These are phyloP conservation scores for Lophura nycthemera DNA, from an alignment of 2,113 vertebrate genomes.

Conservation along the genomic window DNA sequence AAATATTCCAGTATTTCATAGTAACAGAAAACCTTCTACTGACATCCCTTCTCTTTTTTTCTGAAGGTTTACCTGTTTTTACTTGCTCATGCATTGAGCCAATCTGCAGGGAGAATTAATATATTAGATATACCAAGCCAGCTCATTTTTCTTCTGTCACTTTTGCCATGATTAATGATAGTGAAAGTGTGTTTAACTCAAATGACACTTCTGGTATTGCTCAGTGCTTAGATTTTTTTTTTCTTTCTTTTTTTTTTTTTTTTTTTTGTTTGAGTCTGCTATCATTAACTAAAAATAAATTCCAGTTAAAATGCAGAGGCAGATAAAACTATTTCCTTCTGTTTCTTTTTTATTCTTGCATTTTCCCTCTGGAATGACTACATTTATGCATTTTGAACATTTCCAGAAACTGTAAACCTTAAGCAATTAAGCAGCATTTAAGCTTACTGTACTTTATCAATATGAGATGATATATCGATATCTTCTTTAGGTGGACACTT, in stretches of 20 bases:
- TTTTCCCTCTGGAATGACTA: not conserved
- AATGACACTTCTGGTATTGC: slow-evolving; percentile 56
- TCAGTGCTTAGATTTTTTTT: slow-evolving; percentile 33
- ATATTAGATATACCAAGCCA: slow-evolving; percentile 62
- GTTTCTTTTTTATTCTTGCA: not conserved
- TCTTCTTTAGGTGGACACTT: not conserved
- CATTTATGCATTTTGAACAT: not conserved
- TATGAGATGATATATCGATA: not conserved
- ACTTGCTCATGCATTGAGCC: slow-evolving; percentile 48
- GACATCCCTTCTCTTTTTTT: not conserved
- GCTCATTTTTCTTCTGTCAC: slow-evolving; percentile 76
- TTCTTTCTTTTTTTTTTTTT: slow-evolving; percentile 25
- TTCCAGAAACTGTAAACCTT: not conserved
- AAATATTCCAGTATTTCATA: not conserved
- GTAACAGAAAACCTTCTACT: not conserved
- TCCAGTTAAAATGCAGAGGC: slow-evolving; percentile 10
- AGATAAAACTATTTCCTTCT: slow-evolving; percentile 32
- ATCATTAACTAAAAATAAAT: slow-evolving; percentile 64
- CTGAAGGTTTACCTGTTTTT: slow-evolving; percentile 35
- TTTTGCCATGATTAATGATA: slow-evolving; percentile 72
- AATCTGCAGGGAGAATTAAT: slow-evolving; percentile 67
- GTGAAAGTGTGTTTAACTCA: slow-evolving; percentile 57
- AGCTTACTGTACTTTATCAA: not conserved
- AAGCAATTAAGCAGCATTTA: slow-evolving; percentile 19
- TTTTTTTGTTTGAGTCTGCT: slow-evolving; percentile 27